Evolutionary conservation across 2,797 vertebrate genomes (phyloP).

Genomic region (Poecilia velifera): DNA sequence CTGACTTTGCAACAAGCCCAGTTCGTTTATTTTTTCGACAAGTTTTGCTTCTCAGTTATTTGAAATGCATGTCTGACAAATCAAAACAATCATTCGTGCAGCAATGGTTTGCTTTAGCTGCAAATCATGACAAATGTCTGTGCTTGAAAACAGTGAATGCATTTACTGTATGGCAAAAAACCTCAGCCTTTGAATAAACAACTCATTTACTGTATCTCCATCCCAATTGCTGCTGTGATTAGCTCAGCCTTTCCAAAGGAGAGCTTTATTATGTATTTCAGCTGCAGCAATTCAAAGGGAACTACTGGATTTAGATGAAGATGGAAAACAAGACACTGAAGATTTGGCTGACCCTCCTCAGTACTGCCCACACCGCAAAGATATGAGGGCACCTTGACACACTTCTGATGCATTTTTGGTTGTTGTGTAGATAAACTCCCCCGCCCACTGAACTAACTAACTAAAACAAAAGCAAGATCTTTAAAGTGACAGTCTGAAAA

Average conservation of each 20-base stretch:
- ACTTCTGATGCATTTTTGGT: constrained; percentile 66
- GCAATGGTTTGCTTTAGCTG: constrained; percentile 35
- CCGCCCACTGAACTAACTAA: constrained; percentile 12
- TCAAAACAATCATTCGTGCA: constrained; percentile 45
- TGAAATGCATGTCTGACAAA: constrained; percentile 57
- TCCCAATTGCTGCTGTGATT: constrained; percentile 60
- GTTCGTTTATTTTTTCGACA: constrained; percentile 10
- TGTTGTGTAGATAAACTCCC: constrained; percentile 65
- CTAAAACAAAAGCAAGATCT: constrained; percentile 52
- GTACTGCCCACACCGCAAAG: constrained; percentile 55
- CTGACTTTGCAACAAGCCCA: constrained; percentile 25
- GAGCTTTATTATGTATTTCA: constrained; percentile 59
- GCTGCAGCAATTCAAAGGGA: constrained; percentile 53
- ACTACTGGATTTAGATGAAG: constrained; percentile 64
- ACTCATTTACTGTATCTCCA: constrained; percentile 57
- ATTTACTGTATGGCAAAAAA: constrained; percentile 60
- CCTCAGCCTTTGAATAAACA: constrained; percentile 68
- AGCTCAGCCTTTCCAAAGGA: constrained; percentile 43
- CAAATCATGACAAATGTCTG: constrained; percentile 61
- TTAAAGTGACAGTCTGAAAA: neutral
- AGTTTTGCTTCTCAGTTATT: neutral
- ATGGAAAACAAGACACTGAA: constrained; percentile 58
- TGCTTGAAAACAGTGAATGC: constrained; percentile 57
- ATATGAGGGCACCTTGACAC: constrained; percentile 74
- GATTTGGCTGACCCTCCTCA: constrained; percentile 67